Evolutionary conservation across 1,140 invertebrate species (phyloP), one percentile per base, ranked within the genome.

Genomic region (Atta cephalotes): DNA sequence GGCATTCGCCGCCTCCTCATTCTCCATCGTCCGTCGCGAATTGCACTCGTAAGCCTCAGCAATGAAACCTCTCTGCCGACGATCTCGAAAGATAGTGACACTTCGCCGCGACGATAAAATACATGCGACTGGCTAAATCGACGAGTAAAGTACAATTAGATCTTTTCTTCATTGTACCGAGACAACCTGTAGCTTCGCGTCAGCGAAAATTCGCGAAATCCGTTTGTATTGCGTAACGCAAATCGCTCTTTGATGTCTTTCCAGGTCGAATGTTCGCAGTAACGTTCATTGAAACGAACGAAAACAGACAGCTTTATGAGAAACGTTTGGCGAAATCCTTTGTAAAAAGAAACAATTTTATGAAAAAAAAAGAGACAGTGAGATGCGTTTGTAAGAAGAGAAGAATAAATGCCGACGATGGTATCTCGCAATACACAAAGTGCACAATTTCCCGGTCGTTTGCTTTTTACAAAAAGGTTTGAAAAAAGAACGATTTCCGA

Each of bases 101-200:
- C 12, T 25, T 28, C 28, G 58, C 28, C n/a, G 56, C 25, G 68
- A 45, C 25, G 81, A 86, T 85, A 80, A 86, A 86, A 72, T 56
- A 56, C 60, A 56, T 58, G 14, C 86, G 63, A 21, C 56, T 28
- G 39, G 28, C 28, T 65, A 78, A 78, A 85, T 85, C 72, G 72
- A 85, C 58, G 62, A 51, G 45, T 71, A 31, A 78, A 53, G 58
- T 56, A 28, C 62, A 85, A 79, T 66, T 21, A 53, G n/a, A 79
- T 85, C 49, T 39, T 58, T 21, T 18, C 65, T 68, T 25, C 77
- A 25, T 21, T 70, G 82, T 16, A 3, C 10, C 25, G 16, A 16
- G 35, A 28, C 89, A 89, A 90, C 89, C 89, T 90, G 89, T 90
- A 65, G 89, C 89, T 90, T 63, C 77, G 39, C 65, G 63, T 7